Conservation (phyloP, 1,140 invertebrate genomes). For the Leptonema lineaticorne region DNA sequence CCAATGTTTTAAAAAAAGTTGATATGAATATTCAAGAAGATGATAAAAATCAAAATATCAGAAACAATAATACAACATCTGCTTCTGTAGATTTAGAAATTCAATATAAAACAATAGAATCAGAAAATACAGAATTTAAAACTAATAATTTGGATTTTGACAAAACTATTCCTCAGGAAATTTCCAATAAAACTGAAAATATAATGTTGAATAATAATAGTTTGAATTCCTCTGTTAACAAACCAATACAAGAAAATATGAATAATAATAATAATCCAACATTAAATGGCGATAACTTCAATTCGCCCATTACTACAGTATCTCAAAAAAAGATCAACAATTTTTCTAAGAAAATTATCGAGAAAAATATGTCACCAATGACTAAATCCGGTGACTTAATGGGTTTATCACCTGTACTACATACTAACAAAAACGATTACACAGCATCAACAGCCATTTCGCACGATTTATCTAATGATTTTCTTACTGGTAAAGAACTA, state of each 20-base stretch:
- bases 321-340: background rate
- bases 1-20: too few relatives aligned
- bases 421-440: background rate
- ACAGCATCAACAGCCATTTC: background rate
- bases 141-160: too few relatives aligned
- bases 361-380: slow-evolving; percentile 38
- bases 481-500: slow-evolving; percentile 13
- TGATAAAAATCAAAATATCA: too few relatives aligned
- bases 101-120: too few relatives aligned
- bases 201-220: background rate
- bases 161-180: too few relatives aligned
- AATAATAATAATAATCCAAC: background rate
- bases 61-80: background rate
- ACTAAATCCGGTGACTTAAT: slow-evolving; percentile 38
- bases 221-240: slow-evolving; percentile 9
- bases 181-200: background rate
- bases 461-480: background rate
- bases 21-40: too few relatives aligned
- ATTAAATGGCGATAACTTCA: background rate
- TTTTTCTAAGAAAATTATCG: slow-evolving; percentile 16
- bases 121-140: too few relatives aligned
- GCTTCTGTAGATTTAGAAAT: background rate
- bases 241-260: background rate
- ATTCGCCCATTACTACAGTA: background rate
- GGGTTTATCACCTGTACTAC: slow-evolving; percentile 35